These are phyloP conservation scores for Psilopsiagon aurifrons DNA, from an alignment of 2,113 vertebrate species.

Conservation along the genomic window DNA sequence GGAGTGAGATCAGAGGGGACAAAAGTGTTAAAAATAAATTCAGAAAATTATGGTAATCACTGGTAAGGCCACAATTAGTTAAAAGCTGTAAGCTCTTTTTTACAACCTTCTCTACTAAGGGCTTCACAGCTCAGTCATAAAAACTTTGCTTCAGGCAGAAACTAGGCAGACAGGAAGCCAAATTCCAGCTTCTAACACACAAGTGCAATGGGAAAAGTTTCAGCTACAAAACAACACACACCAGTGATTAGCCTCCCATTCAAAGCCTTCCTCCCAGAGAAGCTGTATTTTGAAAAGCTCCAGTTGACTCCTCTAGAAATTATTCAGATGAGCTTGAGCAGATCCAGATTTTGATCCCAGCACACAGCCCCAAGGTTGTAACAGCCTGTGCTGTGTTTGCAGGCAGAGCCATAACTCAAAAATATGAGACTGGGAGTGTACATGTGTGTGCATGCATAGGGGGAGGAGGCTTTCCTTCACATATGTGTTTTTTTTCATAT, in stretches of 20 bases:
- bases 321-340: slow-evolving; percentile 59
- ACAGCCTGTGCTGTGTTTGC: slow-evolving; percentile 42
- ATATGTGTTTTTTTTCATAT: neutral
- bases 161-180: slow-evolving; percentile 73
- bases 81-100: slow-evolving; percentile 70
- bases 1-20: neutral
- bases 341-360: slow-evolving; percentile 47
- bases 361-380: neutral
- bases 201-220: slow-evolving; percentile 66
- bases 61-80: slow-evolving; percentile 60
- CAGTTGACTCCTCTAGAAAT: slow-evolving; percentile 61
- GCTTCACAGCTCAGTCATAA: slow-evolving; percentile 68
- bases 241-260: slow-evolving; percentile 54
- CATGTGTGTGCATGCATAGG: neutral
- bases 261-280: slow-evolving; percentile 39
- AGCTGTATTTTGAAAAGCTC: slow-evolving; percentile 58
- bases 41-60: slow-evolving; percentile 15
- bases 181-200: slow-evolving; percentile 62
- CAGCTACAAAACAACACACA: slow-evolving; percentile 53
- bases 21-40: neutral
- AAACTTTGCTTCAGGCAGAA: slow-evolving; percentile 68
- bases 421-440: slow-evolving; percentile 13
- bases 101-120: slow-evolving; percentile 53
- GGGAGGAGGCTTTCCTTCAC: slow-evolving; percentile 11
- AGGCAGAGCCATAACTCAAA: slow-evolving; percentile 57